A percentile compares a stretch with the other conserved stretches of the same genome.
phyloP scores from a whole-genome alignment of 2,888 invertebrate species.

The Parnassius apollo region DNA sequence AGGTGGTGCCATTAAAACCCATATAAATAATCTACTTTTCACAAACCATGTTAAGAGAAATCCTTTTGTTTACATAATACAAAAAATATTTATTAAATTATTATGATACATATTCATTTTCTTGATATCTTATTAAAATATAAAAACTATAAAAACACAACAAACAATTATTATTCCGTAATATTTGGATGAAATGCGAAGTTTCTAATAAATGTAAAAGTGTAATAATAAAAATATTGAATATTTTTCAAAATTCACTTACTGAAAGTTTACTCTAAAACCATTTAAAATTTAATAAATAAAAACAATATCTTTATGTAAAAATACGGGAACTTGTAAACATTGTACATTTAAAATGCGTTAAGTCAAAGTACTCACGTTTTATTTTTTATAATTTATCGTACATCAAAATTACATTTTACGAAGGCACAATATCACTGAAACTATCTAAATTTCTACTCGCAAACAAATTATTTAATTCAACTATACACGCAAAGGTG shows the following conservation, averaged over 20 bases:
- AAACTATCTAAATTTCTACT: slow-evolving; percentile 8
- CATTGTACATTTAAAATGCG: slow-evolving; percentile 28
- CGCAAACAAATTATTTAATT: slow-evolving; percentile 17
- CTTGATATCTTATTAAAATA: too few relatives aligned
- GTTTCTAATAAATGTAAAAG: too few relatives aligned
- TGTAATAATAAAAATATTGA: too few relatives aligned
- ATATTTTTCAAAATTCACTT: not conserved
- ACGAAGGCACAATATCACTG: not conserved
- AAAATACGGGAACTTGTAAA: slow-evolving; percentile 30
- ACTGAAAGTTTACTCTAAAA: slow-evolving; percentile 11
- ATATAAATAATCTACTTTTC: too few relatives aligned
- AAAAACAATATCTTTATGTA: slow-evolving; percentile 8
- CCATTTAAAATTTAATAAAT: not conserved
- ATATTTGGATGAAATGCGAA: too few relatives aligned
- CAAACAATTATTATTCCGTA: too few relatives aligned
- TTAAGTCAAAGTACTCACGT: slow-evolving; percentile 33
- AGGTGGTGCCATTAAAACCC: too few relatives aligned
- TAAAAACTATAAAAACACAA: too few relatives aligned
- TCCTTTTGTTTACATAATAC: too few relatives aligned
- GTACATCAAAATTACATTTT: slow-evolving; percentile 30
- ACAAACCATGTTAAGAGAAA: too few relatives aligned
- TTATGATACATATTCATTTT: too few relatives aligned
- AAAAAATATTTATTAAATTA: too few relatives aligned
- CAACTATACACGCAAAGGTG: slow-evolving; percentile 8
- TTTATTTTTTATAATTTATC: slow-evolving; percentile 15